Percentiles rank a stretch among this genome's conserved stretches.
Evolutionary conservation across 1,140 invertebrate genomes (phyloP).

Genomic region (Melipona quadrifasciata): DNA sequence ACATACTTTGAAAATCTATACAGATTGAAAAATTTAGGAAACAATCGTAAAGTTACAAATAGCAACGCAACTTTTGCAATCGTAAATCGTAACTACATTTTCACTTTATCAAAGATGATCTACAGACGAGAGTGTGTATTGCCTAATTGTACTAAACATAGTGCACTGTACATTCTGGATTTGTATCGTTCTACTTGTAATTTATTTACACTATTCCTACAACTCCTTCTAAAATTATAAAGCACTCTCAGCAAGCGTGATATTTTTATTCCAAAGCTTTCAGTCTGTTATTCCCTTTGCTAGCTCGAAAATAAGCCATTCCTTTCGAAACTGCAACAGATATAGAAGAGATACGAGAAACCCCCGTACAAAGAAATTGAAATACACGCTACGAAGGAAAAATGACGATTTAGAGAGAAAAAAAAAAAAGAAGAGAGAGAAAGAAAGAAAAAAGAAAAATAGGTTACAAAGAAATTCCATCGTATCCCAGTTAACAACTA

Average conservation of each 20-base stretch:
- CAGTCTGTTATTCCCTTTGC: not conserved
- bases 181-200: no score
- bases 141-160: no score
- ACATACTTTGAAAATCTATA: no score
- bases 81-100: no score
- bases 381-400: no score
- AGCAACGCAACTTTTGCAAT: no score
- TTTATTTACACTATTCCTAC: not conserved
- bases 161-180: no score
- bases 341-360: not conserved
- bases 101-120: no score
- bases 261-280: not conserved
- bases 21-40: no score
- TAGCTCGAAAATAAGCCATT: not conserved
- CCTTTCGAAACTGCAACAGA: not conserved
- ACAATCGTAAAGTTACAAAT: no score
- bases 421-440: no score
- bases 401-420: not conserved
- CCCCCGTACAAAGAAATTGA: not conserved
- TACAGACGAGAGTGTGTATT: no score
- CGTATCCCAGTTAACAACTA: not conserved
- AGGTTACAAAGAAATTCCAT: not conserved
- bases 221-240: not conserved
- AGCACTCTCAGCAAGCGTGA: not conserved
- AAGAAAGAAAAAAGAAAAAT: not conserved